phyloP scores from a whole-genome alignment of 2,888 invertebrate species.

The Heliconius hortense region DNA sequence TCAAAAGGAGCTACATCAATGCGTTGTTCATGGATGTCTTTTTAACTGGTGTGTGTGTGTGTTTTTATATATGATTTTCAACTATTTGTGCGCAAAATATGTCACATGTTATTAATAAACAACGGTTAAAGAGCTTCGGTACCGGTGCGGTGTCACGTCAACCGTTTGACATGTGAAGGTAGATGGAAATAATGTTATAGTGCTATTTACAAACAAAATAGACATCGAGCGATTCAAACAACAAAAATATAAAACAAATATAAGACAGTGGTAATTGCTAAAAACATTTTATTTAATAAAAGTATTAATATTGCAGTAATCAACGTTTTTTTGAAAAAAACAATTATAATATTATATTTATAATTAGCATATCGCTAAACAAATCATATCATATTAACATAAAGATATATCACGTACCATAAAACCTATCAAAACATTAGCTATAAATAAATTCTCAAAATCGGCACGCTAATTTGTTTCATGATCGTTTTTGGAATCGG shows the following conservation, averaged over 20 bases:
- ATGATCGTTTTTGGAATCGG: constrained; percentile 65
- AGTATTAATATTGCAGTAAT: not conserved
- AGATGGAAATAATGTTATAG: constrained; percentile 31
- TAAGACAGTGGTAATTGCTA: too few relatives aligned
- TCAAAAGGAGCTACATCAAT: constrained; percentile 76
- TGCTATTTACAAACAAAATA: constrained; percentile 14
- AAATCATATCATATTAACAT: not conserved
- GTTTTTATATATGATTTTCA: constrained; percentile 44
- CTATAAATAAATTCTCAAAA: constrained; percentile 36
- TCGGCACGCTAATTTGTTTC: constrained; percentile 50
- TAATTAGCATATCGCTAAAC: not conserved
- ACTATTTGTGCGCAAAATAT: constrained; percentile 29
- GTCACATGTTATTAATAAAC: constrained; percentile 35
- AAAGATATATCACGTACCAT: constrained; percentile 19
- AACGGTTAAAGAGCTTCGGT: constrained; percentile 26
- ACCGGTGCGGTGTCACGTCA: constrained; percentile 33
- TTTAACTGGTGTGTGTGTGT: constrained; percentile 76
- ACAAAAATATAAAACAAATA: not conserved
- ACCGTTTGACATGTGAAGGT: constrained; percentile 39
- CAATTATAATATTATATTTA: not conserved
- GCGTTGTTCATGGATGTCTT: constrained; percentile 82
- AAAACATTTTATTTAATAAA: not conserved
- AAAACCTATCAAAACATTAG: constrained; percentile 35
- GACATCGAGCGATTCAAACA: not conserved
- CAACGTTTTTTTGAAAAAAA: not conserved